phyloP scores from a whole-genome alignment of 2,113 vertebrate species.

The Lates calcarifer region DNA sequence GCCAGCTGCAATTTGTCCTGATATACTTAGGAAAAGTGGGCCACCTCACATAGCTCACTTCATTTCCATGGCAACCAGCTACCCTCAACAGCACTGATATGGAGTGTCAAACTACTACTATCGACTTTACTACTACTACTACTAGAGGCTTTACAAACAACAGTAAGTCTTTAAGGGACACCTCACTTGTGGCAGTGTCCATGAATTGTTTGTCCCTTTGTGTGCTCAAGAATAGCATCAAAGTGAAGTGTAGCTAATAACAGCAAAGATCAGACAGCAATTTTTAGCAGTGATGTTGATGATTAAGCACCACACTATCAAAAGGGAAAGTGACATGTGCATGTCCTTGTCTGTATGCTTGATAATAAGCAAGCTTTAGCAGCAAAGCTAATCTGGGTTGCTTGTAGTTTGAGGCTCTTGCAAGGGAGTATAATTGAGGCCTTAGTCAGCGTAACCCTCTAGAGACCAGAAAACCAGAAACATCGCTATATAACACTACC shows the following conservation, averaged over 20 bases:
- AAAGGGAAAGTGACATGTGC: background rate
- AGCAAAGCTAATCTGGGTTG: too few relatives aligned
- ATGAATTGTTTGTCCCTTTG: background rate
- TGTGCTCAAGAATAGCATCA: background rate
- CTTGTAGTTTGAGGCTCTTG: too few relatives aligned
- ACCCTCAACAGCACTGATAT: background rate
- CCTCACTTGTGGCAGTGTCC: too few relatives aligned
- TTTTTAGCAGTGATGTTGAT: background rate
- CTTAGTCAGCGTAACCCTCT: too few relatives aligned
- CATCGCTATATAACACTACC: too few relatives aligned
- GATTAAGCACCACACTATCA: background rate
- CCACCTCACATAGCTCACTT: slow-evolving; percentile 6
- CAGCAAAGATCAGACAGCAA: background rate
- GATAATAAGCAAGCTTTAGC: too few relatives aligned
- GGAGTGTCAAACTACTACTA: too few relatives aligned
- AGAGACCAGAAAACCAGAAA: too few relatives aligned
- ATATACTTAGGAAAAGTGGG: slow-evolving; percentile 14
- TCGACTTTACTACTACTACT: background rate
- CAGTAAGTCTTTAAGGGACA: background rate
- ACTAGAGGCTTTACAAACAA: background rate
- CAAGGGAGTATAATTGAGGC: too few relatives aligned
- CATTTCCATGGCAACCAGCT: slow-evolving; percentile 34
- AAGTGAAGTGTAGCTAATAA: background rate
- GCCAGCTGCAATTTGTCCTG: slow-evolving; percentile 9
- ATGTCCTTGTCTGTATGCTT: background rate